Conservation (phyloP, 2,113 vertebrate species). For the Saccopteryx leptura region DNA sequence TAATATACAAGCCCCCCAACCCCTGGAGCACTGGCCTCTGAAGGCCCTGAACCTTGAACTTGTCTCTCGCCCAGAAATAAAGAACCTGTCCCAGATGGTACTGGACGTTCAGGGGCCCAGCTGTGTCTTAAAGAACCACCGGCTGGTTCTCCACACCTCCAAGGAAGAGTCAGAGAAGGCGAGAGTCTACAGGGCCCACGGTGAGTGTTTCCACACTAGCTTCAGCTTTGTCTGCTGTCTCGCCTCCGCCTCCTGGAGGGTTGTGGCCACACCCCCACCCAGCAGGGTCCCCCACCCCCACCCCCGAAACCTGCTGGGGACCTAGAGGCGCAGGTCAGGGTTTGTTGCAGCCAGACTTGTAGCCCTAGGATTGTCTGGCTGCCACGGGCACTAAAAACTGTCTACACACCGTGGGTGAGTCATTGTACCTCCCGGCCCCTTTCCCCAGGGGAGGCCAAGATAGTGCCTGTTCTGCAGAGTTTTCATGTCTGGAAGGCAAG, state of each 20-base stretch:
- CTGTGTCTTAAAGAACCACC: constrained; percentile 88
- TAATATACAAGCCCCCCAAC: accelerated
- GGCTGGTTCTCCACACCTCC: constrained; percentile 91
- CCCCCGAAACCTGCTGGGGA: neutral
- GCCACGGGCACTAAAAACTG: neutral
- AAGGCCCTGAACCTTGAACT: neutral
- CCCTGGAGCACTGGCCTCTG: neutral
- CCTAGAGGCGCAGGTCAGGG: neutral
- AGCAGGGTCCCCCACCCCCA: accelerated
- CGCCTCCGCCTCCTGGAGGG: accelerated
- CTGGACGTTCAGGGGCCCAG: constrained; percentile 91
- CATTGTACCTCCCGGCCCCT: no score
- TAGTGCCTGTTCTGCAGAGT: accelerated
- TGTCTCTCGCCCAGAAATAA: constrained; percentile 86
- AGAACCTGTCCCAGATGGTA: constrained; percentile 92
- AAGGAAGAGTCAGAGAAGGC: constrained; percentile 85
- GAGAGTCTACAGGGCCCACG: constrained; percentile 87
- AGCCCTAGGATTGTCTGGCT: neutral
- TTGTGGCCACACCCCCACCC: accelerated
- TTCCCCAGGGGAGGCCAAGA: neutral
- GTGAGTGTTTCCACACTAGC: neutral
- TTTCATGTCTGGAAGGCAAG: neutral
- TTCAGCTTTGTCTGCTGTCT: accelerated
- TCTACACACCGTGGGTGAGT: no score
- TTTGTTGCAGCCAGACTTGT: neutral